A percentile compares a stretch with the other conserved stretches of the same genome.
phyloP scores from a whole-genome alignment of 1,140 invertebrate genomes.

The Pteromalus puparum region DNA sequence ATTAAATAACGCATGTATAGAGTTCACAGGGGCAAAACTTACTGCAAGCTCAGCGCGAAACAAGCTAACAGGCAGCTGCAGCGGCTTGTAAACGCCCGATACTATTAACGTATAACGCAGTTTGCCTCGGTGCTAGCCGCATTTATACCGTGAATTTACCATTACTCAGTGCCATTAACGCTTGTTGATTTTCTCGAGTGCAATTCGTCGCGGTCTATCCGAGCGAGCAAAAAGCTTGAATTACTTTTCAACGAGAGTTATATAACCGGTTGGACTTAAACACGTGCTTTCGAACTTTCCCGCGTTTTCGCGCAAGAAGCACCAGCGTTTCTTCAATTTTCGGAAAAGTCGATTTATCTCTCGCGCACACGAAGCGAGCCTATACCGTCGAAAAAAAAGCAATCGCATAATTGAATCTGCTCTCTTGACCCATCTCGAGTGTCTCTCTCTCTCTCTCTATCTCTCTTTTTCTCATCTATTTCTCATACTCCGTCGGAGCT shows the following conservation, averaged over 20 bases:
- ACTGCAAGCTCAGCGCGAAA: neutral
- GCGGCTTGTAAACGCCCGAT: neutral
- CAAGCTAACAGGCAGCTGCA: neutral
- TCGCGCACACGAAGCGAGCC: no score
- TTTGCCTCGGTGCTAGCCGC: neutral
- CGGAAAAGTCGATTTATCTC: no score
- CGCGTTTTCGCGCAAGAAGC: no score
- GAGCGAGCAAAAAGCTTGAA: neutral
- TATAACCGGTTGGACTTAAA: no score
- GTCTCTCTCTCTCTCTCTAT: neutral
- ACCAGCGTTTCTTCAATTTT: no score
- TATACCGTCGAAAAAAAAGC: no score
- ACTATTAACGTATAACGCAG: neutral
- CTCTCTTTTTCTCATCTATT: neutral
- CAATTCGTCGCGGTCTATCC: no score
- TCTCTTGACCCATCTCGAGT: neutral
- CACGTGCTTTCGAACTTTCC: no score
- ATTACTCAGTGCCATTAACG: neutral
- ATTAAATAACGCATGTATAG: neutral
- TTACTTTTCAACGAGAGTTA: neutral
- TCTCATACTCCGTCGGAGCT: neutral
- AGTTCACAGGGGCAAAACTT: no score
- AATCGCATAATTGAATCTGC: no score
- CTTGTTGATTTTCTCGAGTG: neutral
- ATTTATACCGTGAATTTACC: neutral